Conservation (phyloP, 2,797 vertebrate genomes). For the Eulemur rubriventer region DNA sequence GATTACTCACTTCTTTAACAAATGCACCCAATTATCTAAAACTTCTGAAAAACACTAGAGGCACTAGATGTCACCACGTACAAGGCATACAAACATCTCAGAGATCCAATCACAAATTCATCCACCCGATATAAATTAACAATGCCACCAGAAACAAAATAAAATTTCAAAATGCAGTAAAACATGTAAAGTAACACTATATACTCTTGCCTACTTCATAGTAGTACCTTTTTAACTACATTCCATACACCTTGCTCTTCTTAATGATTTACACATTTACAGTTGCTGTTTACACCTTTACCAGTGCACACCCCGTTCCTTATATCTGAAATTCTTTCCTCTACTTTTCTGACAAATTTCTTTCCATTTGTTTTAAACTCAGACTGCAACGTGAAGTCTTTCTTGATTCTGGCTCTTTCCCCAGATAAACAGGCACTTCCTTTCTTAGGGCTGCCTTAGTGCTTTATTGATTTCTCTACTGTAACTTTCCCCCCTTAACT, state of each 20-base stretch:
- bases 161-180: background rate
- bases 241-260: no score
- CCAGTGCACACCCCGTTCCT: background rate
- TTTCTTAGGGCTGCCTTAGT: background rate
- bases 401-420: background rate
- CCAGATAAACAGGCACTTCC: background rate
- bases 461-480: background rate
- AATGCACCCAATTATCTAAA: background rate
- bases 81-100: background rate
- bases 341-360: background rate
- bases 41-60: background rate
- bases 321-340: background rate
- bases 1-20: background rate
- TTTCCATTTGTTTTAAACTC: background rate
- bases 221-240: background rate
- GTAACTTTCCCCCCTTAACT: background rate
- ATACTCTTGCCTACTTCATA: background rate
- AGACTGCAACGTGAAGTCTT: no score
- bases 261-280: background rate
- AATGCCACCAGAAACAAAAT: background rate
- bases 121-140: background rate
- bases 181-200: background rate
- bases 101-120: background rate
- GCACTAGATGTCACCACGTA: background rate
- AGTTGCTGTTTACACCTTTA: background rate